phyloP scores from a whole-genome alignment of 1,140 invertebrate species.

The Orussus abietinus region DNA sequence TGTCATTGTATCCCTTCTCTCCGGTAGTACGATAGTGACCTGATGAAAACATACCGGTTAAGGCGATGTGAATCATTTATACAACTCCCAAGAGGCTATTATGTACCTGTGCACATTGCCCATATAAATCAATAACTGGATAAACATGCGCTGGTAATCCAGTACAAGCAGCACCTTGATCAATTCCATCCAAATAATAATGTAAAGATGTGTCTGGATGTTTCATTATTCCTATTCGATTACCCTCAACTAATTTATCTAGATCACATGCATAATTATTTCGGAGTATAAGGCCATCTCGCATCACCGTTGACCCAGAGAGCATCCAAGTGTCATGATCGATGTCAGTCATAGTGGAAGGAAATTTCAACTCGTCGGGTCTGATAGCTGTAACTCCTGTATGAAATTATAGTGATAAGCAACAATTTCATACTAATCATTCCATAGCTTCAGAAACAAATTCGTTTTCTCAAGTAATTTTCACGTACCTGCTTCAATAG shows the following conservation, averaged over 20 bases:
- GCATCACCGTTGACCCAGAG: conserved; percentile 76
- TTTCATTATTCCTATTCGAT: conserved; percentile 81
- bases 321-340: conserved; percentile 90
- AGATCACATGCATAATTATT: conserved; percentile 82
- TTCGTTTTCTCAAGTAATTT: conserved; percentile 26
- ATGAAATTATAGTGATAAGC: conserved; percentile 21
- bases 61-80: conserved; percentile 41
- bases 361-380: conserved; percentile 82
- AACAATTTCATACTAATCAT: too few species aligned
- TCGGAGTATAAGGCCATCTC: conserved; percentile 77
- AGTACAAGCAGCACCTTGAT: conserved; percentile 82
- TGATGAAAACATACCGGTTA: conserved; percentile 19
- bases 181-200: conserved; percentile 87
- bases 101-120: conserved; percentile 86
- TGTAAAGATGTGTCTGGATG: conserved; percentile 80
- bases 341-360: conserved; percentile 88
- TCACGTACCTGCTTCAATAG: conserved; percentile 74
- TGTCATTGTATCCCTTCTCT: conserved; percentile 43
- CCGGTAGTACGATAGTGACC: conserved; percentile 50
- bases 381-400: conserved; percentile 78
- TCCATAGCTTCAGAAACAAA: too few species aligned
- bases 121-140: conserved; percentile 93
- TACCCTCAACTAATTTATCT: conserved; percentile 71
- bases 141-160: conserved; percentile 80
- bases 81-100: conserved; percentile 42